phyloP scores from a whole-genome alignment of 2,888 invertebrate genomes.

The Dusona sp. region DNA sequence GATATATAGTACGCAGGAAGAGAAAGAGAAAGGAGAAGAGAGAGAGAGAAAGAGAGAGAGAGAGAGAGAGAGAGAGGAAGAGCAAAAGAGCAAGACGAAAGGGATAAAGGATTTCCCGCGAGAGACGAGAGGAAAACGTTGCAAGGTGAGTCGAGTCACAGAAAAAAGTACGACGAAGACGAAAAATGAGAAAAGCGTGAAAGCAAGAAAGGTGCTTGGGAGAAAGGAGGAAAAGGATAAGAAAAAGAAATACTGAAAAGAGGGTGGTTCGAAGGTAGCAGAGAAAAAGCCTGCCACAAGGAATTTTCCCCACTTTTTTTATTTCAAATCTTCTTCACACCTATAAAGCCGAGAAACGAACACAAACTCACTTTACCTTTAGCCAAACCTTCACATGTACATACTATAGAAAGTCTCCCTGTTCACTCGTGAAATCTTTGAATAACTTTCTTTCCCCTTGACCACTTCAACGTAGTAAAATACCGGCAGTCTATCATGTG shows the following conservation, averaged over 20 bases:
- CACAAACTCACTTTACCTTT: background rate
- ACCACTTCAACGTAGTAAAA: conserved; percentile 36
- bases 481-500: conserved; percentile 9
- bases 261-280: conserved; percentile 33
- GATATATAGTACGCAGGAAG: too few relatives aligned
- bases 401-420: conserved; percentile 4
- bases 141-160: conserved; percentile 57
- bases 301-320: conserved; percentile 47
- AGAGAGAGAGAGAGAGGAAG: conserved; percentile 12
- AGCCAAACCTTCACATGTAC: background rate
- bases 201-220: conserved; percentile 25
- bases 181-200: conserved; percentile 61
- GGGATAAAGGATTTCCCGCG: conserved; percentile 43
- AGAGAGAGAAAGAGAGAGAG: background rate
- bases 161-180: conserved; percentile 57
- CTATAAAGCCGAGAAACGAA: conserved; percentile 31
- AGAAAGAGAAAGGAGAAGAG: too few relatives aligned
- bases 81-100: conserved; percentile 20
- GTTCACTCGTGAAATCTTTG: conserved; percentile 59
- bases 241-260: conserved; percentile 29
- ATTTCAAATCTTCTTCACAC: conserved; percentile 33
- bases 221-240: conserved; percentile 30
- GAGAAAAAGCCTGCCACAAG: conserved; percentile 49
- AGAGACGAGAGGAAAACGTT: conserved; percentile 56
- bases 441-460: conserved; percentile 45